Percentiles rank a stretch among this genome's conserved stretches.
phyloP scores from a whole-genome alignment of 2,888 invertebrate genomes.

The Rhyacophila evoluta region DNA sequence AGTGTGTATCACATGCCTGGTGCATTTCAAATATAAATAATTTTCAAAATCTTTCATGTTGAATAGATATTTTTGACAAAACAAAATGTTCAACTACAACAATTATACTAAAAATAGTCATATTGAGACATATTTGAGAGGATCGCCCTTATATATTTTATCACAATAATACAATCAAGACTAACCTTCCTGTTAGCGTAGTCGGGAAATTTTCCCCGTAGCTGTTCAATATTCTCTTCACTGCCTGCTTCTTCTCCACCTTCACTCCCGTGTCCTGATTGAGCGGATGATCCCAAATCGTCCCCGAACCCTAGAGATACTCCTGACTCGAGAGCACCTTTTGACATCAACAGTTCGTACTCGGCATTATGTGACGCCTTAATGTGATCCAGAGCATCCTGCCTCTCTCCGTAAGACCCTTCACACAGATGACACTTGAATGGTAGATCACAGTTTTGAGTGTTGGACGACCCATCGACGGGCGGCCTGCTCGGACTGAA shows the following conservation, averaged over 20 bases:
- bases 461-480: constrained; percentile 42
- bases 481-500: constrained; percentile 42
- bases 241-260: constrained; percentile 72
- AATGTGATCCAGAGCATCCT: constrained; percentile 86
- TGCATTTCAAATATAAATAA: too few relatives aligned
- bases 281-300: constrained; percentile 51
- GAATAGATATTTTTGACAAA: too few relatives aligned
- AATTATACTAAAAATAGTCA: too few relatives aligned
- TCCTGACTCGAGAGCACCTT: constrained; percentile 77
- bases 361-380: constrained; percentile 80
- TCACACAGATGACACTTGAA: constrained; percentile 96
- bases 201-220: constrained; percentile 85
- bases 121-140: too few relatives aligned
- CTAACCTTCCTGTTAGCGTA: constrained; percentile 87
- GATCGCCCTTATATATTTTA: too few relatives aligned
- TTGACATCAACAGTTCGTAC: constrained; percentile 84
- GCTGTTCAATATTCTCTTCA: constrained; percentile 76
- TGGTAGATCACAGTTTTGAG: constrained; percentile 74
- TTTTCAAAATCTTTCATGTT: too few relatives aligned
- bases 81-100: too few relatives aligned
- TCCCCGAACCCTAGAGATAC: constrained; percentile 62
- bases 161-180: too few relatives aligned
- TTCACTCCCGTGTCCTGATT: constrained; percentile 57
- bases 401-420: constrained; percentile 83
- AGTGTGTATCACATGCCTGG: too few relatives aligned